A percentile compares a stretch with the other conserved stretches of the same genome.
Evolutionary conservation across 2,113 vertebrate species (phyloP).

Genomic region (Neodontobutis hainanensis): DNA sequence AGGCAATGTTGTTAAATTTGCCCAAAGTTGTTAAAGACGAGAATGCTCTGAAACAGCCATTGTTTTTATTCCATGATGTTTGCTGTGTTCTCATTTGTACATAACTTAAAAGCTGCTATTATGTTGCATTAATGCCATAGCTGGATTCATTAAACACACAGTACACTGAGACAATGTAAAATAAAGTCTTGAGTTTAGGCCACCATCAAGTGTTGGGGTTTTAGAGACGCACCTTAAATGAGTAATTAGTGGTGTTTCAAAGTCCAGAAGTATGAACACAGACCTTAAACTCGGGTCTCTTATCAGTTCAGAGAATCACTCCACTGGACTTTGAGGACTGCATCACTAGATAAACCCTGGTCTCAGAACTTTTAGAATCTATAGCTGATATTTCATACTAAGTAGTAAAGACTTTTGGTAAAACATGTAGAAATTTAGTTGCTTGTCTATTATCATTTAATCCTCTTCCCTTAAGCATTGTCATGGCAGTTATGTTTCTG

Average conservation of each 20-base stretch:
- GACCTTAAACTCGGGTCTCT: constrained; percentile 11
- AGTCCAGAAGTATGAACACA: background rate
- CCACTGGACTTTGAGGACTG: constrained; percentile 34
- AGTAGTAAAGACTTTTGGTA: too few relatives aligned
- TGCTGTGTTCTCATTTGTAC: too few relatives aligned
- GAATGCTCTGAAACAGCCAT: too few relatives aligned
- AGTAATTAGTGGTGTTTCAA: constrained; percentile 12
- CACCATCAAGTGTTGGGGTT: too few relatives aligned
- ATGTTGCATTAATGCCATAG: too few relatives aligned
- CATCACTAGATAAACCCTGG: constrained; percentile 5
- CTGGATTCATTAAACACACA: background rate
- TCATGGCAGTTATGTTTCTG: background rate
- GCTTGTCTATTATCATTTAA: background rate
- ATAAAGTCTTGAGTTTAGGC: too few relatives aligned
- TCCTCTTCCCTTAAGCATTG: background rate
- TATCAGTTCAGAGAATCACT: constrained; percentile 20
- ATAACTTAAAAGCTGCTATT: too few relatives aligned
- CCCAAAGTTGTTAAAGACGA: too few relatives aligned
- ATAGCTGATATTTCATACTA: too few relatives aligned
- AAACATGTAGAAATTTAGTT: background rate
- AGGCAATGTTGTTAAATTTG: too few relatives aligned
- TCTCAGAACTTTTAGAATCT: background rate
- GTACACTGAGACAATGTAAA: background rate
- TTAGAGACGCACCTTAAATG: background rate
- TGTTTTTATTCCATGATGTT: too few relatives aligned